Evolutionary conservation across 2,113 vertebrate species (phyloP), one percentile per base, ranked within the genome.

Genomic region (human): DNA sequence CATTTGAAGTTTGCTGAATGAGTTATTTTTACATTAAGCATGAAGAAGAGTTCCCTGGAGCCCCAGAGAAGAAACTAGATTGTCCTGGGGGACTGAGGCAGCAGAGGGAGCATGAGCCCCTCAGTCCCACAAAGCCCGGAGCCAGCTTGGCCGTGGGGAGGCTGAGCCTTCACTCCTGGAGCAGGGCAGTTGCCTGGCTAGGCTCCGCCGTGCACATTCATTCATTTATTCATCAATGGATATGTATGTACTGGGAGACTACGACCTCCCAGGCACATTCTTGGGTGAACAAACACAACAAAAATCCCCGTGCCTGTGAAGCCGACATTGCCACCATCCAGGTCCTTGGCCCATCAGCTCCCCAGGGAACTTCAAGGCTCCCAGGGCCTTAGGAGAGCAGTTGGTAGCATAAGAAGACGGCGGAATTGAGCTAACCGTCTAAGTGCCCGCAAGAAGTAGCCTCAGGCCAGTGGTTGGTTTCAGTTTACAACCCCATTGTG

Each of bases 191-290:
- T 2, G 4, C 30, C 30, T 2, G 32, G 11, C 25, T 13, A 2
- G 8, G 1, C 9, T 1, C 38, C 1, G 20, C 45, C 4, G 0
- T 13, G 30, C 8, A n/a, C 61, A 20, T 22, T n/a, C 45, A 30
- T 7, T 25, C 25, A 6, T 22, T 38, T 43, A 18, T 25, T 75
- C 70, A 20, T 61, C 66, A 17, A 14, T 17, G 13, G 35, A 18
- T 9, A 1, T 13, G 13, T 43, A 45, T n/a, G 57, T 30, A 11
- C 64, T 9, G 25, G 50, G 68, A 0, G 1, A 70, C 70, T 9
- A 13, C 0, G 1, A 1, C 0, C 0, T 32, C n/a, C 52, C 75
- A 55, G 68, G 38, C 32, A 6, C 1, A 0, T 45, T 55, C n/a
- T 75, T 14, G 22, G 43, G 52, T 64, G 32, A 52, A 75, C 22